Percentiles rank a stretch among this genome's conserved stretches.
Evolutionary conservation across 2,888 invertebrate genomes (phyloP).

Genomic region (Agriotes lineatus): DNA sequence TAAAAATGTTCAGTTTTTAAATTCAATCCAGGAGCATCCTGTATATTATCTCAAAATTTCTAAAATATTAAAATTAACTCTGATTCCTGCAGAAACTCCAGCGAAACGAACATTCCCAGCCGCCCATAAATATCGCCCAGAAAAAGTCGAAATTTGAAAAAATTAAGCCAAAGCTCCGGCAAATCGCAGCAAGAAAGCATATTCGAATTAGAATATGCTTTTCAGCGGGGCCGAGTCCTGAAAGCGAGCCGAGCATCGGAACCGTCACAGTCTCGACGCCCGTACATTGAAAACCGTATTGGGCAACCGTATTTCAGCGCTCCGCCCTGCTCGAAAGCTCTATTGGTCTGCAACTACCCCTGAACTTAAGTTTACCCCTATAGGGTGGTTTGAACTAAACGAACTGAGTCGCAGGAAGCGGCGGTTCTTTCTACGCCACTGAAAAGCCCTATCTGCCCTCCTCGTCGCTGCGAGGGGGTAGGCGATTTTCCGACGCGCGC

Average conservation of each 20-base stretch:
- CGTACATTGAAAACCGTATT: slow-evolving; percentile 68
- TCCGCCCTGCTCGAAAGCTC: slow-evolving; percentile 62
- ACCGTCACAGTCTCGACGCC: slow-evolving; percentile 44
- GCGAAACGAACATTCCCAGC: background rate
- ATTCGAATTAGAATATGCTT: slow-evolving; percentile 53
- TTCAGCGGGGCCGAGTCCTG: slow-evolving; percentile 35
- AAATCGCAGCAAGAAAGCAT: slow-evolving; percentile 50
- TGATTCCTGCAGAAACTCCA: too few species aligned
- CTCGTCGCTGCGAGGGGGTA: slow-evolving; percentile 47
- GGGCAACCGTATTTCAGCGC: slow-evolving; percentile 65
- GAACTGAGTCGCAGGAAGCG: slow-evolving; percentile 49
- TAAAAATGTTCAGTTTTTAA: too few species aligned
- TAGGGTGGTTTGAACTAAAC: slow-evolving; percentile 63
- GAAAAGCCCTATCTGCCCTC: slow-evolving; percentile 44
- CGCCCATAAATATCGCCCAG: background rate
- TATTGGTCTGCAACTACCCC: slow-evolving; percentile 66
- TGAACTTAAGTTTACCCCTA: slow-evolving; percentile 66
- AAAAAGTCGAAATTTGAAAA: slow-evolving; percentile 22
- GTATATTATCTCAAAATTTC: too few species aligned
- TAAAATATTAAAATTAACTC: too few species aligned
- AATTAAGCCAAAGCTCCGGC: slow-evolving; percentile 34
- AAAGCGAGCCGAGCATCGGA: slow-evolving; percentile 37
- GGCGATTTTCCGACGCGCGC: slow-evolving; percentile 46
- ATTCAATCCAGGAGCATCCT: too few species aligned
- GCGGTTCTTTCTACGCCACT: slow-evolving; percentile 47